A percentile compares a stretch with the other conserved stretches of the same genome.
Conservation (phyloP, 2,888 invertebrate species). For the Luffia ferchaultella region DNA sequence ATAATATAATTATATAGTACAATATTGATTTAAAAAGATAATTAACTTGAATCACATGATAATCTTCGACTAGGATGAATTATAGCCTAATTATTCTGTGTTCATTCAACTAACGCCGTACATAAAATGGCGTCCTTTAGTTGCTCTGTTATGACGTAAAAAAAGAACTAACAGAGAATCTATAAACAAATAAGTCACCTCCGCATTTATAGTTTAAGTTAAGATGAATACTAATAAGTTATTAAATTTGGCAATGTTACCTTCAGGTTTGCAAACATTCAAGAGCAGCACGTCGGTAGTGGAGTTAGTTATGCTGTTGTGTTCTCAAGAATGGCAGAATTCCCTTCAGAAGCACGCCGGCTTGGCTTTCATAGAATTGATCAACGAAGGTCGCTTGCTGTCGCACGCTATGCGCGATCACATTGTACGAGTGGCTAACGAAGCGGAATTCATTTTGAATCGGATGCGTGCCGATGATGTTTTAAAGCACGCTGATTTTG, state of each 20-base stretch:
- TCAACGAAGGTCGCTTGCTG: conserved; percentile 96
- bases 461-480: conserved; percentile 99
- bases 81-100: no score
- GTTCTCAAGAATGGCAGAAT: conserved; percentile 99
- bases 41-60: no score
- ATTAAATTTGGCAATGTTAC: neutral
- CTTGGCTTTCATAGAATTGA: conserved; percentile 98
- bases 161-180: no score
- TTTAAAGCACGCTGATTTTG: conserved; percentile 96
- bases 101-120: no score
- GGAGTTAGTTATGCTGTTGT: conserved; percentile 98
- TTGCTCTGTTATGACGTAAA: no score
- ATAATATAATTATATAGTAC: no score
- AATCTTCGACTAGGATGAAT: no score
- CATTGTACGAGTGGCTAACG: conserved; percentile 98
- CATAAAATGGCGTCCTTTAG: no score
- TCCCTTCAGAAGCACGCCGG: conserved; percentile 99
- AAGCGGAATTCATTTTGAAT: conserved; percentile 98
- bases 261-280: conserved; percentile 90
- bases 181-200: no score
- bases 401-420: conserved; percentile 99
- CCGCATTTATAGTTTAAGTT: no score
- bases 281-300: conserved; percentile 98
- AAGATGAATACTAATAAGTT: no score
- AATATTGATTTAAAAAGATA: no score